Evolutionary conservation across 1,140 invertebrate genomes (phyloP).

Genomic region (Tetraneura akinire): DNA sequence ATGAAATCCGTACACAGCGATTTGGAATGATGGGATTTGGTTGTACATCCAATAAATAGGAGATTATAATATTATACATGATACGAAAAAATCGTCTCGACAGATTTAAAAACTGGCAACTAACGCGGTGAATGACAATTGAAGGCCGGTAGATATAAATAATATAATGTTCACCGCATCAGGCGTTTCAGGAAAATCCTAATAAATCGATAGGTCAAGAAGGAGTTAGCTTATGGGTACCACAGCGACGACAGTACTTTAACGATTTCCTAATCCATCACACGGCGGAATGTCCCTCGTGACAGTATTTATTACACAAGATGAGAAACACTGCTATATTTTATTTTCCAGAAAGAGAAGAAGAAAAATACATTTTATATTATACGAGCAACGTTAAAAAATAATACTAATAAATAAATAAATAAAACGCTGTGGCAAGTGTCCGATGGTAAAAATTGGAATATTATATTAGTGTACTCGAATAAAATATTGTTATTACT

Average conservation of each 20-base stretch:
- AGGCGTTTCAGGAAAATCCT: neutral
- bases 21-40: neutral
- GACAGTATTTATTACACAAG: too few species aligned
- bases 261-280: slow-evolving; percentile 23
- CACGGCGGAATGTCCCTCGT: neutral
- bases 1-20: neutral
- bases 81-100: neutral
- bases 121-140: slow-evolving; percentile 30
- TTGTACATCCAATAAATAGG: slow-evolving; percentile 28
- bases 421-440: too few species aligned
- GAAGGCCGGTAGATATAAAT: slow-evolving; percentile 4
- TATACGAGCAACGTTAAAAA: too few species aligned
- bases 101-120: slow-evolving; percentile 19
- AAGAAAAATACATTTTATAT: too few species aligned
- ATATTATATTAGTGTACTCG: too few species aligned
- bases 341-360: too few species aligned
- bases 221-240: slow-evolving; percentile 16
- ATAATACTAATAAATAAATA: too few species aligned
- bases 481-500: too few species aligned
- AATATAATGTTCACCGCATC: slow-evolving; percentile 24
- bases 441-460: too few species aligned
- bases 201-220: slow-evolving; percentile 42
- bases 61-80: neutral
- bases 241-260: slow-evolving; percentile 9
- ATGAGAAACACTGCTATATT: too few species aligned